These are phyloP conservation scores for Meiosimyza platycephala DNA, from an alignment of 2,888 invertebrate genomes.

Conservation along the genomic window DNA sequence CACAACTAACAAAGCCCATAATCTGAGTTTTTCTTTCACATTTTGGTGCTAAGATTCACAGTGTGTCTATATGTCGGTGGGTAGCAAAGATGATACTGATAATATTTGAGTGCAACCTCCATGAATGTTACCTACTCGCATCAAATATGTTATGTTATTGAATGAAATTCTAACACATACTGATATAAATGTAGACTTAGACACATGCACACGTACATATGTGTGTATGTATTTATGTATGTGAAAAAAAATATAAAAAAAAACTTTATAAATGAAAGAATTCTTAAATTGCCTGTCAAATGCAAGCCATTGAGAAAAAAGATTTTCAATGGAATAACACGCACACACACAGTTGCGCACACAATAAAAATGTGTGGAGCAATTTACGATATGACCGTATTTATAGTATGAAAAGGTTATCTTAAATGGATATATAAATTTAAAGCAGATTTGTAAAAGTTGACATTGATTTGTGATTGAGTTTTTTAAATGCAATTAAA, in stretches of 20 bases:
- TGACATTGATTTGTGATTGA: too few species aligned
- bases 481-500: too few species aligned
- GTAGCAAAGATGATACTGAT: not conserved
- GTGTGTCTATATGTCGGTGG: not conserved
- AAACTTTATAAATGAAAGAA: constrained; percentile 29
- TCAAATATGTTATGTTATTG: not conserved
- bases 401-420: too few species aligned
- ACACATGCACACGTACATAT: constrained; percentile 4
- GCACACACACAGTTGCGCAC: not conserved
- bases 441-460: too few species aligned
- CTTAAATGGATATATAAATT: too few species aligned
- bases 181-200: not conserved
- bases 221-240: constrained; percentile 2
- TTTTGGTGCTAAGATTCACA: not conserved
- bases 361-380: too few species aligned
- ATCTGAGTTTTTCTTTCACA: not conserved
- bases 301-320: constrained; percentile 34
- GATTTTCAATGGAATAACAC: not conserved
- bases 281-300: constrained; percentile 42
- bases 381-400: too few species aligned
- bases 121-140: not conserved
- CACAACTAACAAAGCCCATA: not conserved
- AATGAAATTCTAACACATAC: not conserved
- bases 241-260: not conserved
- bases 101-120: too few species aligned